Conservation (phyloP, 2,888 invertebrate genomes). For the Callinectes sapidus region DNA sequence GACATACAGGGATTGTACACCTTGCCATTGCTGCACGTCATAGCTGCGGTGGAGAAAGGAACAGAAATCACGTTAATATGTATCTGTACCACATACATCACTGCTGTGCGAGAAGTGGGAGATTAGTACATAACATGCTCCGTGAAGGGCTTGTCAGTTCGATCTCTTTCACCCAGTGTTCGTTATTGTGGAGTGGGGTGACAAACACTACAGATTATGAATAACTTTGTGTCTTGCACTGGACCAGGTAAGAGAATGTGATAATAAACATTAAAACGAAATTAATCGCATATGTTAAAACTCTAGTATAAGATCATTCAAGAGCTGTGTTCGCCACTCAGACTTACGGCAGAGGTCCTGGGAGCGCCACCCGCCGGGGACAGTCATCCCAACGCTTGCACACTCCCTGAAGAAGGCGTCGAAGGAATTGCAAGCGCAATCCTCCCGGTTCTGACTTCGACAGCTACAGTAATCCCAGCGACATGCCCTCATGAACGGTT, state of each 20-base stretch:
- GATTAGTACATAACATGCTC: too few species aligned
- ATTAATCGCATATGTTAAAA: too few species aligned
- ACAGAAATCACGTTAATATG: background rate
- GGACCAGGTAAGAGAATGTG: too few species aligned
- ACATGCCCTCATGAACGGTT: conserved; percentile 84
- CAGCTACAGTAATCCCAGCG: conserved; percentile 88
- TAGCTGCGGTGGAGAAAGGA: conserved; percentile 79
- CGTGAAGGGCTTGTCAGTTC: too few species aligned
- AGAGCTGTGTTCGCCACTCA: background rate
- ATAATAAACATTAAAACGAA: too few species aligned
- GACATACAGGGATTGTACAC: conserved; percentile 88
- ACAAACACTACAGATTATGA: too few species aligned
- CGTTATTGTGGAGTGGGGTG: too few species aligned
- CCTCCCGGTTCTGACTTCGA: conserved; percentile 78
- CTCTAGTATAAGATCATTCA: too few species aligned
- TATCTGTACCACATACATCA: background rate
- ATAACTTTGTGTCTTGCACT: too few species aligned
- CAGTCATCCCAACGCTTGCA: conserved; percentile 81
- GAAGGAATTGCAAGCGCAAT: conserved; percentile 86
- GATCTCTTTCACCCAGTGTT: too few species aligned
- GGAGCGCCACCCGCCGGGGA: conserved; percentile 85
- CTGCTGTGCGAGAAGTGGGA: background rate
- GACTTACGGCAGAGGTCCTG: conserved; percentile 89
- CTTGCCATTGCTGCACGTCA: conserved; percentile 85
- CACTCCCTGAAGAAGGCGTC: conserved; percentile 88